These are phyloP conservation scores for Tridacna gigas DNA, from an alignment of 2,888 invertebrate genomes.

Conservation along the genomic window DNA sequence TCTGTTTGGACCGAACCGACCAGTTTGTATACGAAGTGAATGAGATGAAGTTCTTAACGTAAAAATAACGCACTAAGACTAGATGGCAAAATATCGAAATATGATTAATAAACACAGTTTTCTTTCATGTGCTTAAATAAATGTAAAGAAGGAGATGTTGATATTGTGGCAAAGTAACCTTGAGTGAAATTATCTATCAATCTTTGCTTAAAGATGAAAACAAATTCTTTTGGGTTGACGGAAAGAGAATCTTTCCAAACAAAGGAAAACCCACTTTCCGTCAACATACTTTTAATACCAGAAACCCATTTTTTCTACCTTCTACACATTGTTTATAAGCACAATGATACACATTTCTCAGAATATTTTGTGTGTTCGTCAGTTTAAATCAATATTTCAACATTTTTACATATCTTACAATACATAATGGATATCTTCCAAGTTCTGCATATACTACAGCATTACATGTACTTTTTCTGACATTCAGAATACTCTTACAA, in stretches of 20 bases:
- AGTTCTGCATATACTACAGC: neutral
- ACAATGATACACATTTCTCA: neutral
- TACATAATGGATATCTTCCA: neutral
- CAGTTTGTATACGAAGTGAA: neutral
- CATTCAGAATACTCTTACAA: neutral
- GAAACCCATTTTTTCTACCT: conserved; percentile 2
- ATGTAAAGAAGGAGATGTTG: neutral
- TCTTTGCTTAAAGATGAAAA: conserved; percentile 3
- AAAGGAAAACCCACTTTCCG: neutral
- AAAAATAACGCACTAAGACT: neutral
- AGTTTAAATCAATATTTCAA: conserved; percentile 9
- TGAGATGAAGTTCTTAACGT: neutral
- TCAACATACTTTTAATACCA: neutral
- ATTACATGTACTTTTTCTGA: neutral
- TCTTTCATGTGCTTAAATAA: neutral
- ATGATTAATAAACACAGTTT: neutral
- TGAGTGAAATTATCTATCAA: conserved; percentile 5
- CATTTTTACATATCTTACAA: neutral
- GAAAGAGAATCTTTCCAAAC: neutral
- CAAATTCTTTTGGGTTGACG: neutral
- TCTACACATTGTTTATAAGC: neutral
- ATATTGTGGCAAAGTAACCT: neutral
- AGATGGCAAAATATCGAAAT: neutral
- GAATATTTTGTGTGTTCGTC: neutral
- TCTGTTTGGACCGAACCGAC: neutral